A percentile compares a stretch with the other conserved stretches of the same genome.
These are phyloP conservation scores for Eriosoma lanigerum DNA, from an alignment of 1,140 invertebrate species.

Conservation along the genomic window DNA sequence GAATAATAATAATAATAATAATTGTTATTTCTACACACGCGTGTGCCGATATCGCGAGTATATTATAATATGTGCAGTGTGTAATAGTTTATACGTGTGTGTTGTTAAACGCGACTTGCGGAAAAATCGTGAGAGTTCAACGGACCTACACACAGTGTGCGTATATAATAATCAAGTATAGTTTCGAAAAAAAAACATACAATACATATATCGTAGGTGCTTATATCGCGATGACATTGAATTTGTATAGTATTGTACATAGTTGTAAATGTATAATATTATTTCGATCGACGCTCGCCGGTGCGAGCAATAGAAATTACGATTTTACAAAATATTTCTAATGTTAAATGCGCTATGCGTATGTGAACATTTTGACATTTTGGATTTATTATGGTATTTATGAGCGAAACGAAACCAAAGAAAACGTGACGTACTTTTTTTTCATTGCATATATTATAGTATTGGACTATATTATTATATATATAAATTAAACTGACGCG, in stretches of 20 bases:
- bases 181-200: too few species aligned
- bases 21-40: conserved; percentile 12
- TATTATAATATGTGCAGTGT: neutral
- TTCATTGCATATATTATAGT: neutral
- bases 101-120: neutral
- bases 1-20: conserved; percentile 21
- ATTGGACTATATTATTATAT: neutral
- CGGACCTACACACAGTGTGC: neutral
- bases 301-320: neutral
- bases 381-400: neutral
- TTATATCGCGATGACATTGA: neutral
- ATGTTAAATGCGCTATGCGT: neutral
- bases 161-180: too few species aligned
- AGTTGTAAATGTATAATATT: neutral
- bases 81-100: neutral
- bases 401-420: conserved; percentile 1
- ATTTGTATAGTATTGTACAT: neutral
- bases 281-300: neutral
- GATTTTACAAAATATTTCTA: conserved; percentile 11
- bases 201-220: too few species aligned
- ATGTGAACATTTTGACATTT: conserved; percentile 17
- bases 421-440: conserved; percentile 27
- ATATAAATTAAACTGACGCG: neutral
- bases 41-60: neutral
- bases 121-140: conserved; percentile 38